Conservation (phyloP, 2,797 vertebrate genomes). For the Hemitrygon akajei region DNA sequence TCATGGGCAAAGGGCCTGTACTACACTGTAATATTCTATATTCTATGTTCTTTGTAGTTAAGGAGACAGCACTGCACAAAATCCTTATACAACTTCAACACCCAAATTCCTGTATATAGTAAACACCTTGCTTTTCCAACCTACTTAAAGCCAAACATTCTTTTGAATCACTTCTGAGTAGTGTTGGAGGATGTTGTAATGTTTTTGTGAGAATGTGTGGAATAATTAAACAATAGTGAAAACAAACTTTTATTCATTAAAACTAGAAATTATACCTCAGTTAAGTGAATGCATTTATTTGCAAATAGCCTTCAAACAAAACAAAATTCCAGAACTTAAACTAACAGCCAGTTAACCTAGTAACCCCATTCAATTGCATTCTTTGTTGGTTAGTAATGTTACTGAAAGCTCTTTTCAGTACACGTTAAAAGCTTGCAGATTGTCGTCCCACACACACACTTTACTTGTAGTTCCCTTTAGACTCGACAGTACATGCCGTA, state of each 20-base stretch:
- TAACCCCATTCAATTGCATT: conserved; percentile 29
- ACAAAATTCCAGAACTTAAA: not conserved
- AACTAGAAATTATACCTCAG: not conserved
- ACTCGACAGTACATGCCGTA: not conserved
- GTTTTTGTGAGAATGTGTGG: not conserved
- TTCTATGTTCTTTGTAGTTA: no score
- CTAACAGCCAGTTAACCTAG: conserved; percentile 24
- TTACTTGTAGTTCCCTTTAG: conserved; percentile 21
- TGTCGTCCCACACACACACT: conserved; percentile 16
- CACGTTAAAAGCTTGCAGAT: conserved; percentile 14
- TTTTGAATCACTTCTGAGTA: not conserved
- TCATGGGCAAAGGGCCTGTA: no score
- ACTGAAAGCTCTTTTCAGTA: conserved; percentile 30
- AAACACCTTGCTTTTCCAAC: not conserved
- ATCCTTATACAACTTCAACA: not conserved
- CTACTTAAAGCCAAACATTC: not conserved
- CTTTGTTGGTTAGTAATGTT: conserved; percentile 21
- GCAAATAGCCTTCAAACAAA: not conserved
- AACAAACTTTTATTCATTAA: conserved; percentile 2
- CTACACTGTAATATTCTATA: no score
- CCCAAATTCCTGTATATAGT: no score
- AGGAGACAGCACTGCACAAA: not conserved
- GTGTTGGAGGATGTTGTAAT: not conserved
- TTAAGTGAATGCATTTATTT: not conserved
- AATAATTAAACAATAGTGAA: not conserved